phyloP scores from a whole-genome alignment of 2,888 invertebrate genomes.

The Elegia similella region DNA sequence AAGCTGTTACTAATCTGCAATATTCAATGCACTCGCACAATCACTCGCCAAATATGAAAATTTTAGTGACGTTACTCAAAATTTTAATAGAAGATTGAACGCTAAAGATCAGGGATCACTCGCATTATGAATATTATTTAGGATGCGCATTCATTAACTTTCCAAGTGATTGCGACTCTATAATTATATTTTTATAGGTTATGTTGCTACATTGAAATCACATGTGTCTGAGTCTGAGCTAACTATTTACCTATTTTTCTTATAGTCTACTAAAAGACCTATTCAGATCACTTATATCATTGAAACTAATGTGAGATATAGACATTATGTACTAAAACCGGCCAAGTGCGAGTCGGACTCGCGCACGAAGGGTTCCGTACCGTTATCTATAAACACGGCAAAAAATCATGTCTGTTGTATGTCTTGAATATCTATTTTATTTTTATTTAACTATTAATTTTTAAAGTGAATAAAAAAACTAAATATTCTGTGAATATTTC shows the following conservation, averaged over 20 bases:
- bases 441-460: no score
- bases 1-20: no score
- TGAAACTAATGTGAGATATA: no score
- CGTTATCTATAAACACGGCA: no score
- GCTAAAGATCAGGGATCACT: constrained; percentile 12
- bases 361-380: no score
- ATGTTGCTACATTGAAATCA: background rate
- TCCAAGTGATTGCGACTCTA: constrained; percentile 36
- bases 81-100: constrained; percentile 14
- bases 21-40: background rate
- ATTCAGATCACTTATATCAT: no score
- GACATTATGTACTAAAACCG: no score
- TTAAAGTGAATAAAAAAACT: no score
- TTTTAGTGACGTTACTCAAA: constrained; percentile 21
- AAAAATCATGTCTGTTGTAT: no score
- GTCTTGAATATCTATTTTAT: no score
- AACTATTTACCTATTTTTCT: background rate
- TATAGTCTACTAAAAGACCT: background rate
- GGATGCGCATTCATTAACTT: constrained; percentile 44
- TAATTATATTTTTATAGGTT: constrained; percentile 35
- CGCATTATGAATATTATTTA: constrained; percentile 22
- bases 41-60: background rate
- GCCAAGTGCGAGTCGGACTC: no score
- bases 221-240: background rate
- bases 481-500: no score